These are phyloP conservation scores for Zaprionus africanus DNA, from an alignment of 1,140 invertebrate genomes.

Conservation along the genomic window DNA sequence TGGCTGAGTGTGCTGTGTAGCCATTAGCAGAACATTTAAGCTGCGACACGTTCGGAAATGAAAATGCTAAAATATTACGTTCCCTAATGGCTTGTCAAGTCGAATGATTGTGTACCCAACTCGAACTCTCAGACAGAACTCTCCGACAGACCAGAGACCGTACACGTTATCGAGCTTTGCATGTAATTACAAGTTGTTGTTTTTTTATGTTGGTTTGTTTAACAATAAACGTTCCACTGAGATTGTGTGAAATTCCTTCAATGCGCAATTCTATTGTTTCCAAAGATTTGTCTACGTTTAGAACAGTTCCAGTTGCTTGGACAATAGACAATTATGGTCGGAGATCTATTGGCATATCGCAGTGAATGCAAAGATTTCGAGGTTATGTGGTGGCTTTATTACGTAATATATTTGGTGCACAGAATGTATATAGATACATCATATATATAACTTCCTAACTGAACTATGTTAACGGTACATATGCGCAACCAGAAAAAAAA, in stretches of 20 bases:
- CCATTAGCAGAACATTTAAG: neutral
- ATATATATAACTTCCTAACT: neutral
- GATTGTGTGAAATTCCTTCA: conserved; percentile 16
- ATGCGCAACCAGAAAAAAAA: neutral
- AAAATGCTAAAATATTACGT: conserved; percentile 5
- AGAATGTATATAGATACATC: neutral
- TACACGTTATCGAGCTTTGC: conserved; percentile 16
- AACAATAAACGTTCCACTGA: conserved; percentile 7
- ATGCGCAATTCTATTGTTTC: conserved; percentile 7
- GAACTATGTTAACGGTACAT: neutral
- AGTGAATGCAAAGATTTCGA: neutral
- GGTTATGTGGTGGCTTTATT: neutral
- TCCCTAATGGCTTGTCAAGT: conserved; percentile 15
- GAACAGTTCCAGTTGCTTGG: neutral
- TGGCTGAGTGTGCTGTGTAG: neutral
- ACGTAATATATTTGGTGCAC: neutral
- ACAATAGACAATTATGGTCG: neutral
- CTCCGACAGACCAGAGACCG: neutral
- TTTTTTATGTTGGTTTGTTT: neutral
- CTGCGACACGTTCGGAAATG: neutral
- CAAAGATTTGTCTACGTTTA: neutral
- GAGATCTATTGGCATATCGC: neutral
- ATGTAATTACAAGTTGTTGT: conserved; percentile 15
- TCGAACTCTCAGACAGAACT: neutral
- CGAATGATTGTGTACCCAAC: conserved; percentile 1